Evolutionary conservation across 2,888 invertebrate genomes (phyloP), one percentile per base, ranked within the genome.

Genomic region (Hydropsyche betteni): DNA sequence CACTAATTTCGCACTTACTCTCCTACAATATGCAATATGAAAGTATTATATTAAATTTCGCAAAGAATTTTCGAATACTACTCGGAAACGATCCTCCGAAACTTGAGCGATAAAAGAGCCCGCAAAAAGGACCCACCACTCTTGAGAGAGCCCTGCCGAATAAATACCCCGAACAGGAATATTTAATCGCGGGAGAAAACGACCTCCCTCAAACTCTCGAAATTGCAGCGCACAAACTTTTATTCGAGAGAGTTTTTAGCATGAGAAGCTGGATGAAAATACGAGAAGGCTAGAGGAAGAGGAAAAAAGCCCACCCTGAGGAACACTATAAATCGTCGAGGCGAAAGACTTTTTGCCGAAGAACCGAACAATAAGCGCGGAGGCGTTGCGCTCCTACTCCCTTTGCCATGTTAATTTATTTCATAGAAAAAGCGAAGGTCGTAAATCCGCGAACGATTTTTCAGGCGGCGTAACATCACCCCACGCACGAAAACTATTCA

Each of bases 321-420:
- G 14, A 58, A 58, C 14, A 58, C 58, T 58, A 58, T 58, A 64
- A 64, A 64, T 36, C 64, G 10, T 64, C 64, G 58, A 58, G 16
- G 58, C 24, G 24, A 24, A 24, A 24, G 24, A 24, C 58, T 16
- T 24, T 16, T 8, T 24, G 8, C 16, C 58, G 53, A 53, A 24
- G 14, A 58, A 58, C 14, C 58, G 16, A 16, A 58, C 58, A 58
- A 58, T 58, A 58, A 58, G 58, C 58, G 58, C 14, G 14, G 12
- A 53, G 53, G 53, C 53, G 53, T 53, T 53, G 12, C 53, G 53
- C 53, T 24, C 24, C 24, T 24, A 24, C 53, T 53, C n/a, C 14
- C 14, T 53, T 58, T 24, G n/a, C 16, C 16, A 24, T 16, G 58
- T 58, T 16, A 58, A 58, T 58, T 58, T 58, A 58, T 58, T 16